These are phyloP conservation scores for Clepsis dumicolana DNA, from an alignment of 2,888 invertebrate species.

Conservation along the genomic window DNA sequence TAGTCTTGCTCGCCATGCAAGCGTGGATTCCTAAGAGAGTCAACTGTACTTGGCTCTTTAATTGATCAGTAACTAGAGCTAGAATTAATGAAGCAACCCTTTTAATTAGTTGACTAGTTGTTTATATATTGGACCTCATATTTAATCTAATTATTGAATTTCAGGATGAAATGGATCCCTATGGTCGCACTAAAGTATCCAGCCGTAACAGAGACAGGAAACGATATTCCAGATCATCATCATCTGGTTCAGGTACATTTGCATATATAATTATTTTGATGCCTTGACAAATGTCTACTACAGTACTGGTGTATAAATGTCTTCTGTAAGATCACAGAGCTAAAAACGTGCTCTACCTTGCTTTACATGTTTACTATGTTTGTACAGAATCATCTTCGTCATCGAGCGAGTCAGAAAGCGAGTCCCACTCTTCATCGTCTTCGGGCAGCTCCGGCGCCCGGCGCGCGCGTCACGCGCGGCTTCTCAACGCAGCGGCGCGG, in stretches of 20 bases:
- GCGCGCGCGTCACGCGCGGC: constrained; percentile 74
- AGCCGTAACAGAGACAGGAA: constrained; percentile 74
- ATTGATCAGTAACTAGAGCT: no score
- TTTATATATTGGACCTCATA: no score
- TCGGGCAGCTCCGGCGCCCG: constrained; percentile 80
- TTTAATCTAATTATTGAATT: constrained; percentile 34
- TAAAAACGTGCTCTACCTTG: no score
- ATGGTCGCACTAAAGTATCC: constrained; percentile 71
- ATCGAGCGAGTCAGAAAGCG: constrained; percentile 82
- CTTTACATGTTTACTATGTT: background rate
- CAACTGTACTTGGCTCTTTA: no score
- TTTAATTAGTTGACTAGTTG: no score
- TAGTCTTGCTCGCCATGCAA: no score
- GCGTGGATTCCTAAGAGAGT: no score
- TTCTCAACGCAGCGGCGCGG: constrained; percentile 77
- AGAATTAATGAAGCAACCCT: no score
- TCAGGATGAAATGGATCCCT: constrained; percentile 79
- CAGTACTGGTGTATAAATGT: no score
- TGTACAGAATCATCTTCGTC: constrained; percentile 77
- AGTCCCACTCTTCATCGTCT: constrained; percentile 79
- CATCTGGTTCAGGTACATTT: constrained; percentile 80
- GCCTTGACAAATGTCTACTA: no score
- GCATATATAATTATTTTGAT: no score
- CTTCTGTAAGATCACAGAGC: no score
- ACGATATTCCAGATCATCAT: constrained; percentile 80